Percentiles rank a stretch among this genome's conserved stretches.
Conservation (phyloP, 2,113 vertebrate genomes). For the Gobio gobio region DNA sequence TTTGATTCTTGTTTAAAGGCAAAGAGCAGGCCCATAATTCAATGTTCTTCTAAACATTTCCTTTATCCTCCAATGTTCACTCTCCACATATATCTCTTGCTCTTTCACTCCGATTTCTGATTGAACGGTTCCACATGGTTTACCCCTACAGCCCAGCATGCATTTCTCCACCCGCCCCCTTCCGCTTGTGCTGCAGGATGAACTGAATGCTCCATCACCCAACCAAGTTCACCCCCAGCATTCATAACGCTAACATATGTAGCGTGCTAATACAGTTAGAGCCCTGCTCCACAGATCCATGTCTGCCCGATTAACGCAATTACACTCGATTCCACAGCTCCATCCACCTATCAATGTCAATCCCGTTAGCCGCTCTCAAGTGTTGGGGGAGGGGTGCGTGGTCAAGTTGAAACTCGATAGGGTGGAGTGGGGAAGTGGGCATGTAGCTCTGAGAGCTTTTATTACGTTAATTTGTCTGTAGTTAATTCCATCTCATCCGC, state of each 20-base stretch:
- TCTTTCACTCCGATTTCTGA: neutral
- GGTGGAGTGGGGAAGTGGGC: constrained; percentile 47
- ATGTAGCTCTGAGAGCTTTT: constrained; percentile 71
- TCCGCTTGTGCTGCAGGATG: neutral
- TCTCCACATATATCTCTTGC: neutral
- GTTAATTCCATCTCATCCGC: constrained; percentile 82
- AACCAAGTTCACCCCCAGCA: constrained; percentile 59
- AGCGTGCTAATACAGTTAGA: constrained; percentile 70
- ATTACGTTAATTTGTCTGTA: constrained; percentile 78
- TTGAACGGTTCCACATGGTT: constrained; percentile 39
- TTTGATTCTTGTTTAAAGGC: constrained; percentile 12
- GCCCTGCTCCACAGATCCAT: constrained; percentile 62
- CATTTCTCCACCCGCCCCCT: neutral
- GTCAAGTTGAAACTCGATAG: constrained; percentile 30
- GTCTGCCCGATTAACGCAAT: constrained; percentile 67
- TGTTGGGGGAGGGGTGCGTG: constrained; percentile 51
- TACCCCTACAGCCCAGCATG: constrained; percentile 26
- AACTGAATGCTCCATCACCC: constrained; percentile 62
- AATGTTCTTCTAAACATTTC: neutral
- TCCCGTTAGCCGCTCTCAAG: constrained; percentile 64
- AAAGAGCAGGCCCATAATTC: neutral
- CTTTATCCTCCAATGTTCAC: neutral
- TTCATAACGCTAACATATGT: constrained; percentile 71
- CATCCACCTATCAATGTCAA: constrained; percentile 73
- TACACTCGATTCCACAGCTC: constrained; percentile 64